Evolutionary conservation across 1,140 invertebrate genomes (phyloP), one percentile per base, ranked within the genome.

Genomic region (Plodia interpunctella): DNA sequence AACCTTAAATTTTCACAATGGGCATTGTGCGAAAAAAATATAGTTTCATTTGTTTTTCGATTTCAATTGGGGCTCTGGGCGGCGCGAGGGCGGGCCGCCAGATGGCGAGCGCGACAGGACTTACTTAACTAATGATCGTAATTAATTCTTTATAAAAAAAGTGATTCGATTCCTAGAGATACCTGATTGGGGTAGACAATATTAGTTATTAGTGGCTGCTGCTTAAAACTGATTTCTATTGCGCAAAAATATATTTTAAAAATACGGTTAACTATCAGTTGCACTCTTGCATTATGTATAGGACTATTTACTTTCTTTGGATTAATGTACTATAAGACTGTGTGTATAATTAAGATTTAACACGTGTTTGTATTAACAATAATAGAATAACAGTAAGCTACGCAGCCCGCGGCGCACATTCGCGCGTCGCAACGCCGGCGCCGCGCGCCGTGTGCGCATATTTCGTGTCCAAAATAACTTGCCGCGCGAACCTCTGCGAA

Each of bases 31-130:
- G 38, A 44, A 44, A 15, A 44, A 44, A 44, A 44, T n/a, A 44
- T n/a, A 15, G 28, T 62, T 50, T 55, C 49, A 60, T 62, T 65
- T 55, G 60, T 65, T 69, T 68, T 72, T 58, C 65, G 57, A 58
- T 60, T 62, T 78, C 66, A 76, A 81, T 75, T 70, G 49, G 72
- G 63, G 72, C 73, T n/a, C 54, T 72, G 78, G 78, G 76, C 74
- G 72, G 74, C 28, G 32, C 56, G 64, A 68, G 78, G 80, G 80
- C 75, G 74, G 74, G 61, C 57, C 57, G 59, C 59, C 75, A 80
- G 72, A 72, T 82, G 83, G 83, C 76, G 80, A 74, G 68, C 67
- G 81, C 73, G 81, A 62, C 66, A n/a, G 58, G 6, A 9, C 15
- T 0, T 4, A 20, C 20, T 19, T 19, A 20, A 51, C 49, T 51